These are phyloP conservation scores for Semotilus atromaculatus DNA, from an alignment of 2,797 vertebrate species.

Conservation along the genomic window DNA sequence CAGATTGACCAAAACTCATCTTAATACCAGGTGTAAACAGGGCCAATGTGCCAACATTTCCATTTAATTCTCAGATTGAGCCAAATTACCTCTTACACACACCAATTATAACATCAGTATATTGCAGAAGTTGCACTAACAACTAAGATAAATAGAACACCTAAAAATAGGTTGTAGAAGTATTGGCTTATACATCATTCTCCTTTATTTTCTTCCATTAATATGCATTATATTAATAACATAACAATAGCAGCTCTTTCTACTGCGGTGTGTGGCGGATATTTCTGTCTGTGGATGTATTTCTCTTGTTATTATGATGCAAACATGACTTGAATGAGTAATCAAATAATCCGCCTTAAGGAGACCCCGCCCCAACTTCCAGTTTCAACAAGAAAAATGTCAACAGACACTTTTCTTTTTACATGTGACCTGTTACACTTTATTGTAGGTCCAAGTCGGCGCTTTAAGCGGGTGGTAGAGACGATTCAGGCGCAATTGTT, in stretches of 20 bases:
- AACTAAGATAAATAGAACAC: constrained; percentile 37
- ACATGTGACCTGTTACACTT: not conserved
- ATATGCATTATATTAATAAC: constrained; percentile 18
- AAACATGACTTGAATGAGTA: not conserved
- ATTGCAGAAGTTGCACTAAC: constrained; percentile 33
- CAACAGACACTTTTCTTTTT: not conserved
- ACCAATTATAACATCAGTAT: constrained; percentile 49
- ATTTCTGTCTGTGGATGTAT: not conserved
- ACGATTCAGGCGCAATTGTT: constrained; percentile 98
- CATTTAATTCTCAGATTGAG: not conserved
- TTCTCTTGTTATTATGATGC: not conserved
- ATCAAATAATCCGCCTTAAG: not conserved
- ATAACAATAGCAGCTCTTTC: constrained; percentile 3
- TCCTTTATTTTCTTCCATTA: constrained; percentile 28
- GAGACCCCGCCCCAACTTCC: not conserved
- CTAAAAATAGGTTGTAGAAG: constrained; percentile 39
- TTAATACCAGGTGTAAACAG: too few species aligned
- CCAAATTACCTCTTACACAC: constrained; percentile 21
- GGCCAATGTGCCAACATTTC: not conserved
- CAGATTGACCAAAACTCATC: too few species aligned
- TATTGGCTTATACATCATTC: constrained; percentile 39
- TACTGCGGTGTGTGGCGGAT: not conserved
- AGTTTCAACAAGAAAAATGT: not conserved
- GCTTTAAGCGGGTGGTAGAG: constrained; percentile 99
- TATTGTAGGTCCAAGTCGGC: constrained; percentile 91